A percentile compares a stretch with the other conserved stretches of the same genome.
These are phyloP conservation scores for Oreochromis aureus DNA, from an alignment of 2,113 vertebrate species.

Conservation along the genomic window DNA sequence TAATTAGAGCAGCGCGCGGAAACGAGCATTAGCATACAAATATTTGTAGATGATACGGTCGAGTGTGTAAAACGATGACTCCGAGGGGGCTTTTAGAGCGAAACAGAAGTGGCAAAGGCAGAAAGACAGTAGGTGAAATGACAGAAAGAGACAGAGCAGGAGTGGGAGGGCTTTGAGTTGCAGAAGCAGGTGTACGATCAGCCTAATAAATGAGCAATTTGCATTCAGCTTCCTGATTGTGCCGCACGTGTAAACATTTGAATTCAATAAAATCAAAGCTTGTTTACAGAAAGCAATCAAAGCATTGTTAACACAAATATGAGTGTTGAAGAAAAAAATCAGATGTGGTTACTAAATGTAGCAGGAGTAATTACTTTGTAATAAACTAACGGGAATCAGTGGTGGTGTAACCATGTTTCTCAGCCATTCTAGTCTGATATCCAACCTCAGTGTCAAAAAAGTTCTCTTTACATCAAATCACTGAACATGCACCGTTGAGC, in stretches of 20 bases:
- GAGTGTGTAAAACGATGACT: conserved; percentile 37
- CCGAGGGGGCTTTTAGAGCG: background rate
- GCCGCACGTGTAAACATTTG: background rate
- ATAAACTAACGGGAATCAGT: background rate
- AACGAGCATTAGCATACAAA: conserved; percentile 62
- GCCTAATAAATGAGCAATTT: background rate
- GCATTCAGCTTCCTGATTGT: background rate
- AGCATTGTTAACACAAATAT: background rate
- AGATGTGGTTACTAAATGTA: background rate
- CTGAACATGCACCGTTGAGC: background rate
- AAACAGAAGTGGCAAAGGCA: background rate
- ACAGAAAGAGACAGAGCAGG: background rate
- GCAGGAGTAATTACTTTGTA: background rate
- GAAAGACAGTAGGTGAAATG: background rate
- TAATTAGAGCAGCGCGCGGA: conserved; percentile 55
- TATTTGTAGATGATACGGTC: conserved; percentile 52
- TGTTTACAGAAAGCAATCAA: background rate
- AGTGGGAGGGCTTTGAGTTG: background rate
- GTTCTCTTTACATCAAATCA: background rate
- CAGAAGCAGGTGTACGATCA: background rate
- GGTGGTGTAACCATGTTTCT: background rate
- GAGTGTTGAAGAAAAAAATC: background rate
- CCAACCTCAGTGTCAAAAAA: background rate
- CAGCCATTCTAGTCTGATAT: background rate
- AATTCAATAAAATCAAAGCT: background rate